phyloP scores from a whole-genome alignment of 2,888 invertebrate genomes.

The Shargacucullia verbasci region DNA sequence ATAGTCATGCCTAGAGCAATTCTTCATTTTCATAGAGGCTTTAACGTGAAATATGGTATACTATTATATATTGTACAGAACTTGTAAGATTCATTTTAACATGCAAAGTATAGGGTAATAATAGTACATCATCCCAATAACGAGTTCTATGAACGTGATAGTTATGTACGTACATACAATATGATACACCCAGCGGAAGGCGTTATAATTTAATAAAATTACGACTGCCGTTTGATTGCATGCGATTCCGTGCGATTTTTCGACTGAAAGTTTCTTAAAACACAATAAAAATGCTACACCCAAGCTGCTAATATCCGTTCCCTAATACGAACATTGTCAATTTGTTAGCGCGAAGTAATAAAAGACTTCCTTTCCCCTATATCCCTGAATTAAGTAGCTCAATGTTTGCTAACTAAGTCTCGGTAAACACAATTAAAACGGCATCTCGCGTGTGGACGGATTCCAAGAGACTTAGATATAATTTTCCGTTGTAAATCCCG shows the following conservation, averaged over 20 bases:
- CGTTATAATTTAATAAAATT: no score
- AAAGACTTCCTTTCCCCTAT: conserved; percentile 63
- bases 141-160: no score
- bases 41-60: neutral
- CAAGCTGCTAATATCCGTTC: conserved; percentile 39
- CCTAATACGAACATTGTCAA: conserved; percentile 54
- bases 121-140: no score
- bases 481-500: conserved; percentile 79
- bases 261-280: conserved; percentile 16
- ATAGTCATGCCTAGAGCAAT: conserved; percentile 31
- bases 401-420: conserved; percentile 79
- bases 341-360: conserved; percentile 60
- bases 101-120: no score
- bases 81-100: no score
- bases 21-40: conserved; percentile 27
- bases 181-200: no score
- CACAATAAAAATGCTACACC: conserved; percentile 21
- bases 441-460: conserved; percentile 80
- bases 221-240: no score
- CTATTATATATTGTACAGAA: no score
- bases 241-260: conserved; percentile 12
- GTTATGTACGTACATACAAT: no score
- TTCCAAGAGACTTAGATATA: conserved; percentile 77
- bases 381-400: conserved; percentile 74
- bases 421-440: conserved; percentile 84